Conservation (phyloP, 2,797 vertebrate genomes). For the Gallinago nigripennis region DNA sequence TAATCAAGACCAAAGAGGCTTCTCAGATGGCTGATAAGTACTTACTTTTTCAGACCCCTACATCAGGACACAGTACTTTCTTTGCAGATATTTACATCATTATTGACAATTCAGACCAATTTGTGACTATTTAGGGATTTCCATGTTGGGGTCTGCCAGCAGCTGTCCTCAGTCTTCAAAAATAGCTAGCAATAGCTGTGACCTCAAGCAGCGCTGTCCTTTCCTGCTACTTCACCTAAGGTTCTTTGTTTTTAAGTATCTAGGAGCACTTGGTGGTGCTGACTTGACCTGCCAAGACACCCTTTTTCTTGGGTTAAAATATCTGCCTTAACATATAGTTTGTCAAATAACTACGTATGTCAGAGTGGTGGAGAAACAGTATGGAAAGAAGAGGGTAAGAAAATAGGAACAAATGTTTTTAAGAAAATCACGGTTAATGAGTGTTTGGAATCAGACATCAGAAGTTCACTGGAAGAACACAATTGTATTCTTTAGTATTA, state of each 20-base stretch:
- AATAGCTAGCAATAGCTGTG: neutral
- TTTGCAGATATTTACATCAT: neutral
- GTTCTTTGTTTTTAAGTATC: neutral
- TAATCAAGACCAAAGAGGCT: neutral
- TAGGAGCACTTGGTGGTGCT: neutral
- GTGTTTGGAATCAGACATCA: neutral
- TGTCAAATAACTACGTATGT: neutral
- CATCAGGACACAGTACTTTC: neutral
- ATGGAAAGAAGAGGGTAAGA: neutral
- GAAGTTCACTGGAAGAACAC: neutral
- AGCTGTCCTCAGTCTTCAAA: neutral
- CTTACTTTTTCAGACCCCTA: neutral
- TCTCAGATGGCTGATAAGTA: neutral
- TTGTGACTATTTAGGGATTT: neutral
- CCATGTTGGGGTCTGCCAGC: neutral
- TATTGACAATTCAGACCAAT: neutral
- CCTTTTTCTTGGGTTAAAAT: neutral
- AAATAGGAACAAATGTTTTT: neutral
- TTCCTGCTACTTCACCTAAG: neutral
- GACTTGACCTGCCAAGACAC: neutral
- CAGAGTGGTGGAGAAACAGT: neutral
- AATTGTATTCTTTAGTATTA: neutral
- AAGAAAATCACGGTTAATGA: neutral
- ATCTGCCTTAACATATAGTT: neutral
- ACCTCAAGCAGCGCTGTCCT: rapidly evolving